Conservation (phyloP, 1,140 invertebrate species). For the Rhopalosiphum padi region DNA sequence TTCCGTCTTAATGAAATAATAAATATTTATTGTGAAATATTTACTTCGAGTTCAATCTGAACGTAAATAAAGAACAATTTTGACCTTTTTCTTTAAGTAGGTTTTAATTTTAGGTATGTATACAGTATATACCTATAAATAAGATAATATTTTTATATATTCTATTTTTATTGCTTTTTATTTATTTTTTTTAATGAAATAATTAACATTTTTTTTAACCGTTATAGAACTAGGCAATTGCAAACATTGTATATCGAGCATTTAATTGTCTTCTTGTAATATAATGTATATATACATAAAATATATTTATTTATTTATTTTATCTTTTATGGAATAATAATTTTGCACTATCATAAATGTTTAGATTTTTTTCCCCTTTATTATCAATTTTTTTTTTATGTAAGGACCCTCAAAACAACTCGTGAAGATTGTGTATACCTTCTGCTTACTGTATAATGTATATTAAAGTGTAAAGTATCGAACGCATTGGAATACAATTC, state of each 20-base stretch:
- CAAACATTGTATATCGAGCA: background rate
- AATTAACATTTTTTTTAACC: background rate
- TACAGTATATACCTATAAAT: no score
- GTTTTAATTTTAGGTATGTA: background rate
- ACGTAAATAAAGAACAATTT: slow-evolving; percentile 1
- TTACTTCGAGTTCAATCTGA: background rate
- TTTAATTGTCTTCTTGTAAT: background rate
- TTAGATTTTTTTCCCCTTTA: background rate
- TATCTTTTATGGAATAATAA: background rate
- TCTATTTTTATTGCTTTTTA: background rate
- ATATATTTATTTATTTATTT: background rate
- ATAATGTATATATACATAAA: background rate
- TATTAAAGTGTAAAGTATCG: background rate
- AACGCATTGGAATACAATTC: background rate
- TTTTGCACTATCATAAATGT: background rate
- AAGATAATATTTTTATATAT: background rate
- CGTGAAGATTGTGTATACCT: background rate
- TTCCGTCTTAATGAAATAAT: background rate
- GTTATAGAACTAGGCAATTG: background rate
- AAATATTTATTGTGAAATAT: slow-evolving; percentile 11
- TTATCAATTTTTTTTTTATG: background rate
- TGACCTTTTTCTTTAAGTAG: background rate
- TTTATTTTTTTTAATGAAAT: background rate
- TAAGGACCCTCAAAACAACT: background rate
- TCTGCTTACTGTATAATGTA: background rate